Evolutionary conservation across 2,797 vertebrate species (phyloP).

Genomic region (Salarias fasciatus): DNA sequence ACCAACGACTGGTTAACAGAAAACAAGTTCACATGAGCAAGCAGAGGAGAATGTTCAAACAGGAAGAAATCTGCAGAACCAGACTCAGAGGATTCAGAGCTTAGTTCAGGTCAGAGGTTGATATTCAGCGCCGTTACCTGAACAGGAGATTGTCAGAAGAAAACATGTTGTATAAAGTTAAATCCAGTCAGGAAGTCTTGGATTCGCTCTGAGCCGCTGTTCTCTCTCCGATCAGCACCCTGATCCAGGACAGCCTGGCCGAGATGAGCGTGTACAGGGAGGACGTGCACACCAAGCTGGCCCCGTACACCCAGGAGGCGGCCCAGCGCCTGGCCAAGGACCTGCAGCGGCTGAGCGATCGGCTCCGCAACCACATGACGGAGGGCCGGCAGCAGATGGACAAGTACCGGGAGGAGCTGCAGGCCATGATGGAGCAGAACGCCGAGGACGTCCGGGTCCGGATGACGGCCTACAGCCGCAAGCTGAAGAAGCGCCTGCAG

Average conservation of each 20-base stretch:
- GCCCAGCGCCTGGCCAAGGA: constrained; percentile 68
- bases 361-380: constrained; percentile 73
- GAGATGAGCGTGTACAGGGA: constrained; percentile 79
- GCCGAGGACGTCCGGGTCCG: constrained; percentile 65
- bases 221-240: constrained; percentile 62
- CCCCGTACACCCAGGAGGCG: constrained; percentile 69
- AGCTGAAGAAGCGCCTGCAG: constrained; percentile 84
- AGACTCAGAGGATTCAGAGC: too few species aligned
- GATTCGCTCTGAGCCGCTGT: too few species aligned
- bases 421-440: constrained; percentile 83
- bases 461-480: constrained; percentile 77
- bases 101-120: too few species aligned
- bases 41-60: too few species aligned
- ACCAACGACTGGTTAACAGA: too few species aligned
- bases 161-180: too few species aligned
- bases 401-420: constrained; percentile 80
- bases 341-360: constrained; percentile 66
- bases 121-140: too few species aligned
- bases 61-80: too few species aligned
- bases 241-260: constrained; percentile 82
- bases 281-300: constrained; percentile 75
- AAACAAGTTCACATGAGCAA: too few species aligned
- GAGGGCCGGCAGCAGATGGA: constrained; percentile 70
- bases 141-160: too few species aligned
- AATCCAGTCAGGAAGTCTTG: too few species aligned